Base-by-base conservation (phyloP, 2,888 invertebrate species). In the Lasioglossum lativentre region DNA sequence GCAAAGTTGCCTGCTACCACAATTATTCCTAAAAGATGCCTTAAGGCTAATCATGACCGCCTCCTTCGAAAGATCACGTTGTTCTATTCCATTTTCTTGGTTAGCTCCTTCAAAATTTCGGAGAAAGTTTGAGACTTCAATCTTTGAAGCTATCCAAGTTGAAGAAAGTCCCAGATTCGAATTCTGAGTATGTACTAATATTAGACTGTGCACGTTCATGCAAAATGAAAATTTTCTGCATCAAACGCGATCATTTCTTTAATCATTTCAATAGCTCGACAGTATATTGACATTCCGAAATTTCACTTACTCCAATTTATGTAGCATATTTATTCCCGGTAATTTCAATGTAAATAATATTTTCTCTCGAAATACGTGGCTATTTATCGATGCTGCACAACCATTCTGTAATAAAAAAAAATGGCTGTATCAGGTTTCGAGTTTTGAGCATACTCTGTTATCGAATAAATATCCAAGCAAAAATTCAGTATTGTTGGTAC, bases 11-110 rank as follows among this genome's bases (percentile, higher is more conserved):
- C 23, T 38, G 68, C 34, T 23, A 38, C 68, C 4, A 38, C 4
- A 34, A 68, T 38, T 68, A 68, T 68, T 68, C 68, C 68, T 68
- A 38, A 38, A 68, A 23, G 68, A 68, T 34, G 34, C 68, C 68
- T 68, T 4, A 23, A 68, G 68, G 68, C 68, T 68, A 38, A 38
- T 68, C 68, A 38, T 68, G 23, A 68, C 23, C 23, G 23, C 34
- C 68, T 38, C 34, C 34, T 19, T 4, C 68, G 68, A 34, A 68
- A 38, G 68, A 68, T 68, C 68, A 38, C 38, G 19, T 68, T 38
- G 38, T 23, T 23, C 34, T 19, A 68, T 68, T 34, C 19, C 38
- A 68, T 38, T 68, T 34, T 38, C 38, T 68, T 12, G 68, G 23
- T 12, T 10, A 34, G 23, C 34, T 23, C 68, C 68, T 23, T 10